phyloP scores from a whole-genome alignment of 2,797 vertebrate species.

The Spinibarbus caldwelli region DNA sequence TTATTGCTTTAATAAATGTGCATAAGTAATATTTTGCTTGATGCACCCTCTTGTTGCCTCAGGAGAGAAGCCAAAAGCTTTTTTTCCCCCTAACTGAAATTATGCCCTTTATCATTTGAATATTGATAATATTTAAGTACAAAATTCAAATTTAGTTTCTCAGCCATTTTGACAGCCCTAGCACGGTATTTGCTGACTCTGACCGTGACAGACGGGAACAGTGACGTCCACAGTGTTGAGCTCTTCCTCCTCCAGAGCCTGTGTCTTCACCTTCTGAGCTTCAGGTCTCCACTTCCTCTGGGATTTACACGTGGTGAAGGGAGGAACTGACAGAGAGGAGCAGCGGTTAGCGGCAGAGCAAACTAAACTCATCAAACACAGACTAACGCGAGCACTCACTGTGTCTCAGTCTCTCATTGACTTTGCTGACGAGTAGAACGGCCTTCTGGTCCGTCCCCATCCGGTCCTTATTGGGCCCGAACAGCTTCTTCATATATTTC shows the following conservation, averaged over 20 bases:
- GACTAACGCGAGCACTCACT: conserved; percentile 75
- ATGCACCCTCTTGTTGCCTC: too few species aligned
- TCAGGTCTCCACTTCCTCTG: conserved; percentile 88
- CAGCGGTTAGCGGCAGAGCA: not conserved
- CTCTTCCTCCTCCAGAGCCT: conserved; percentile 70
- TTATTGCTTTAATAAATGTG: too few species aligned
- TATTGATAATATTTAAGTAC: too few species aligned
- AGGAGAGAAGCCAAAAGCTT: too few species aligned
- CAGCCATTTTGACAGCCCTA: too few species aligned
- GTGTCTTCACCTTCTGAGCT: conserved; percentile 57
- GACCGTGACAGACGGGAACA: conserved; percentile 79
- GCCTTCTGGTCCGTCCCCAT: conserved; percentile 97
- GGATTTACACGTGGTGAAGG: conserved; percentile 94
- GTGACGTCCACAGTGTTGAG: conserved; percentile 71
- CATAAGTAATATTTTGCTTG: too few species aligned
- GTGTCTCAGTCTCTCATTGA: conserved; percentile 92
- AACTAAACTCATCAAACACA: not conserved
- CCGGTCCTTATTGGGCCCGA: conserved; percentile 90
- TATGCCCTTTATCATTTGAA: too few species aligned
- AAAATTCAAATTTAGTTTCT: too few species aligned
- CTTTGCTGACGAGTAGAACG: conserved; percentile 95
- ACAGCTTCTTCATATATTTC: conserved; percentile 93
- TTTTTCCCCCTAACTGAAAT: too few species aligned
- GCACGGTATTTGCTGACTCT: too few species aligned
- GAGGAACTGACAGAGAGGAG: conserved; percentile 80